phyloP scores from a whole-genome alignment of 2,113 vertebrate species.

The Symphodus melops region DNA sequence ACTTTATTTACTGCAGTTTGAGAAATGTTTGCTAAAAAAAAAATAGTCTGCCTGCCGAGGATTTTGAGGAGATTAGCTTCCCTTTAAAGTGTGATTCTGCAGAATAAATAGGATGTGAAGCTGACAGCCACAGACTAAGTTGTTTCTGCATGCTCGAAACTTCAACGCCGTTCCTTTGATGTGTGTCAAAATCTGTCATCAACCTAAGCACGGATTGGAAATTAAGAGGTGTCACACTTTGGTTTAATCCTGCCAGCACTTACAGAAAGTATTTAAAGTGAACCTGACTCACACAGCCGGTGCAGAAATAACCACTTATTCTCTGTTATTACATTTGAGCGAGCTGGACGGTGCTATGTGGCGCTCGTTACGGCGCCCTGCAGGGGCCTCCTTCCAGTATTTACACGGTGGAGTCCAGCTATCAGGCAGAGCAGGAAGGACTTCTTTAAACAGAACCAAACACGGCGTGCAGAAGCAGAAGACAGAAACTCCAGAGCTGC shows the following conservation, averaged over 20 bases:
- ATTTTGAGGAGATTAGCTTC: not conserved
- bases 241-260: conserved; percentile 55
- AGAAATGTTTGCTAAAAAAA: not conserved
- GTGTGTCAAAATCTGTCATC: conserved; percentile 37
- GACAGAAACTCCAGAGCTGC: conserved; percentile 40
- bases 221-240: conserved; percentile 41
- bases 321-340: conserved; percentile 36
- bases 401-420: conserved; percentile 58
- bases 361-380: conserved; percentile 27
- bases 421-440: conserved; percentile 72
- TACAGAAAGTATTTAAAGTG: conserved; percentile 43
- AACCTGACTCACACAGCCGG: conserved; percentile 11
- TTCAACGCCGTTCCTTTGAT: not conserved
- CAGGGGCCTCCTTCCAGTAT: conserved; percentile 51
- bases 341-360: conserved; percentile 44
- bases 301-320: conserved; percentile 46
- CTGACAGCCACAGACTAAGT: not conserved
- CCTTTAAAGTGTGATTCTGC: not conserved
- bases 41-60: not conserved
- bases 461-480: conserved; percentile 40
- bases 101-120: not conserved
- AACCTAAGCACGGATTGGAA: conserved; percentile 31
- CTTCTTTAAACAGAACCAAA: conserved; percentile 68
- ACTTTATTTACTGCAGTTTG: not conserved
- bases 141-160: not conserved